These are phyloP conservation scores for Rhingia rostrata DNA, from an alignment of 2,888 invertebrate species.

Conservation along the genomic window DNA sequence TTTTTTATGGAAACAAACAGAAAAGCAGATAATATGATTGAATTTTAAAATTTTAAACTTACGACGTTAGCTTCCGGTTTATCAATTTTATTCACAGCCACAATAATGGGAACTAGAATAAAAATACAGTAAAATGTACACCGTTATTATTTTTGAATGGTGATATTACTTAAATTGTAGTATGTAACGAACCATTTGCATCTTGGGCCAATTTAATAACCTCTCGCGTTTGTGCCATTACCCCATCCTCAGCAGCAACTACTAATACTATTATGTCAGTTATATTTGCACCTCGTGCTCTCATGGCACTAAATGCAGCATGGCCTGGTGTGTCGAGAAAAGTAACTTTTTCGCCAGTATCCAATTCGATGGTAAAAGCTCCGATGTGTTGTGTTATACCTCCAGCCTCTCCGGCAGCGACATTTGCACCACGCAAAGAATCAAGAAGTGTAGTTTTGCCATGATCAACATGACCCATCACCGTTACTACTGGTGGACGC, in stretches of 20 bases:
- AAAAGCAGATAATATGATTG: neutral
- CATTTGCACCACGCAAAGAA: slow-evolving; percentile 91
- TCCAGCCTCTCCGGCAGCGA: slow-evolving; percentile 96
- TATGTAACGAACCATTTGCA: slow-evolving; percentile 85
- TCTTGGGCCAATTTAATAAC: slow-evolving; percentile 93
- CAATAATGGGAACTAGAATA: slow-evolving; percentile 92
- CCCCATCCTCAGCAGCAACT: slow-evolving; percentile 99
- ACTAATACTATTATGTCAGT: slow-evolving; percentile 98
- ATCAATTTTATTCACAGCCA: slow-evolving; percentile 99
- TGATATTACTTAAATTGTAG: neutral
- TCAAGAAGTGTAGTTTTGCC: slow-evolving; percentile 99
- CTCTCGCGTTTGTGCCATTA: slow-evolving; percentile 98
- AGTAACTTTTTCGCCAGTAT: slow-evolving; percentile 91
- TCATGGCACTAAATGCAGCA: slow-evolving; percentile 97
- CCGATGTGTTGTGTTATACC: slow-evolving; percentile 99
- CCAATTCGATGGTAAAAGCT: slow-evolving; percentile 92
- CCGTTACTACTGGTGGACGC: slow-evolving; percentile 96
- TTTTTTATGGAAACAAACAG: neutral
- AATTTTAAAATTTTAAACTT: slow-evolving; percentile 81
- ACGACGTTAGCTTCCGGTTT: slow-evolving; percentile 95
- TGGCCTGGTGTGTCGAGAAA: slow-evolving; percentile 99
- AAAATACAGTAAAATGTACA: neutral
- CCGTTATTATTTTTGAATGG: neutral
- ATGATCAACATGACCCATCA: slow-evolving; percentile 99
- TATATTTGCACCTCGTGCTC: slow-evolving; percentile 94